phyloP scores from a whole-genome alignment of 2,113 vertebrate genomes.

The rat (Rattus norvegicus) region DNA sequence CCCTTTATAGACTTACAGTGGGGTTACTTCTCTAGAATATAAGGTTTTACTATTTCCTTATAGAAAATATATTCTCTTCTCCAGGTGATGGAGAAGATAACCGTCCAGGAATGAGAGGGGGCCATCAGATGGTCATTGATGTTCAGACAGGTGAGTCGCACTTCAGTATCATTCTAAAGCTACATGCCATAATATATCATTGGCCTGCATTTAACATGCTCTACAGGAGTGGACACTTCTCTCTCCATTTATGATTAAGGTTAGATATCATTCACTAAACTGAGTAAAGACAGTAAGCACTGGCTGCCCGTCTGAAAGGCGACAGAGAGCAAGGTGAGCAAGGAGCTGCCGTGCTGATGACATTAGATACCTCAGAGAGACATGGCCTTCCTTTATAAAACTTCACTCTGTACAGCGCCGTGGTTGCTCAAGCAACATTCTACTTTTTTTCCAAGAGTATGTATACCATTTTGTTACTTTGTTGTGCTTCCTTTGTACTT shows the following conservation, averaged over 20 bases:
- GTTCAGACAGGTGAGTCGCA: conserved; percentile 95
- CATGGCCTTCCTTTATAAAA: conserved; percentile 42
- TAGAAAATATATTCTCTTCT: not conserved
- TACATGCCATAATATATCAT: not conserved
- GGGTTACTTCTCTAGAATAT: not conserved
- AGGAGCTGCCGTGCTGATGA: not conserved
- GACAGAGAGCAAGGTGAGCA: not conserved
- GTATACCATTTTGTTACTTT: not conserved
- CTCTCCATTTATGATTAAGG: not conserved
- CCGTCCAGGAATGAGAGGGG: conserved; percentile 98
- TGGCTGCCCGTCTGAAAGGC: not conserved
- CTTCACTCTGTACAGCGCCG: not conserved
- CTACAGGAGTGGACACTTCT: not conserved
- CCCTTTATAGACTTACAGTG: not conserved
- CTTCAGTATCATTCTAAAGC: not conserved
- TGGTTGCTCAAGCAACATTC: not conserved
- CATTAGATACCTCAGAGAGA: not conserved
- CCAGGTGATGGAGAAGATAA: conserved; percentile 97
- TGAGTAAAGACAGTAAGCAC: conserved; percentile 1
- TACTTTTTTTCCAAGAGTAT: not conserved
- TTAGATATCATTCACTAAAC: not conserved
- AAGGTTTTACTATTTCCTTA: not conserved
- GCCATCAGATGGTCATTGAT: conserved; percentile 99
- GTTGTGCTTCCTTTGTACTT: not conserved
- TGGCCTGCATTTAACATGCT: not conserved